Base-by-base conservation (phyloP, 2,797 vertebrate species). In the Karalla daura region DNA sequence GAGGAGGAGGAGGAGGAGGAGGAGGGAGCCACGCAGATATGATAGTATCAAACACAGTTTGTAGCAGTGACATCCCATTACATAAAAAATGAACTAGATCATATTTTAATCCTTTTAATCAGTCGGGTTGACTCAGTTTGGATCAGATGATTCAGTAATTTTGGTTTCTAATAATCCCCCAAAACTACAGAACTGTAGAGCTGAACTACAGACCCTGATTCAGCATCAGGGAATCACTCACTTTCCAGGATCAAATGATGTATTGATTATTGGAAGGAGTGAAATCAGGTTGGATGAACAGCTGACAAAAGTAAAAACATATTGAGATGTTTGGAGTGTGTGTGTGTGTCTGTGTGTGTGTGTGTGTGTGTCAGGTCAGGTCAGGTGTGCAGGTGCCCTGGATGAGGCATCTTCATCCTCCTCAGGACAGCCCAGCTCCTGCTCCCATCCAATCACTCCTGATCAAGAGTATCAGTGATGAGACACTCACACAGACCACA, bases 41-140 rank as follows among this genome's bases (percentile, higher is more conserved):
- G 77, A 81, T 61, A 85, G 80, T 80, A 81, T 86, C n/a, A 84
- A 51, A 81, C 66, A 84, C 56, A 83, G 66, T 63, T 49, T 53
- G 70, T 63, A 46, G 63, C 56, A 67, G 37, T 74, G 66, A 81
- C 79, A 74, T 74, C 51, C 44, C 50, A 65, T 88, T 68, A 82
- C 66, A 81, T 86, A 76, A 82, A 84, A 75, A 23, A 69, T 45
- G 70, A 54, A 61, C 35, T 47, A 49, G 11, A 63, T 49, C 3
- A 15, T n/a, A n/a, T n/a, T n/a, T n/a, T n/a, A n/a, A n/a, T n/a
- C n/a, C n/a, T n/a, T n/a, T n/a, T n/a, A n/a, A n/a, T n/a, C n/a
- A n/a, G n/a, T n/a, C n/a, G n/a, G n/a, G n/a, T n/a, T n/a, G n/a
- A n/a, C n/a, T n/a, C n/a, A n/a, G n/a, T n/a, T n/a, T n/a, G n/a